A percentile compares a stretch with the other conserved stretches of the same genome.
These are phyloP conservation scores for Nycticryphes semicollaris DNA, from an alignment of 2,113 vertebrate genomes.

Conservation along the genomic window DNA sequence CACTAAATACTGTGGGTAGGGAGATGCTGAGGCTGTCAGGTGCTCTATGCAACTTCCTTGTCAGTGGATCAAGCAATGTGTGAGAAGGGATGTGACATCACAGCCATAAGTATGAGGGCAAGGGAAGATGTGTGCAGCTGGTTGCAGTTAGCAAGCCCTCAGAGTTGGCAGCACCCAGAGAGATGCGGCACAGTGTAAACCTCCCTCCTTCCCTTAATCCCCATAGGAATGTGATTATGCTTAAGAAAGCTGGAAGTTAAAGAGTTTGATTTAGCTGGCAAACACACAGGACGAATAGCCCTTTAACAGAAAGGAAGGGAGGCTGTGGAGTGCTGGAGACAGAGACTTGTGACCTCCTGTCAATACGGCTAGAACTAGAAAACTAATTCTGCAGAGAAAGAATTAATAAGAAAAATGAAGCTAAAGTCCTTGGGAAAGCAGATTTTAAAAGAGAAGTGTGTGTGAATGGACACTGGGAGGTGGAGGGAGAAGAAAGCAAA, in stretches of 20 bases:
- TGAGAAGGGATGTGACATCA: not conserved
- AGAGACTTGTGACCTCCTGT: not conserved
- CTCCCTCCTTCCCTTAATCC: not conserved
- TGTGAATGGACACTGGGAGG: not conserved
- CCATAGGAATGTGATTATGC: not conserved
- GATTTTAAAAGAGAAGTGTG: not conserved
- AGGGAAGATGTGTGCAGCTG: not conserved
- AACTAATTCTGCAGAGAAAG: not conserved
- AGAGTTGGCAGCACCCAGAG: not conserved
- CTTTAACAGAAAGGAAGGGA: not conserved
- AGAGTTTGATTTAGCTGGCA: not conserved
- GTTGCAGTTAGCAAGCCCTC: not conserved
- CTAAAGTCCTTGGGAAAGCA: not conserved
- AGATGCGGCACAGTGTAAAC: not conserved
- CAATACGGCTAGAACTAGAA: not conserved
- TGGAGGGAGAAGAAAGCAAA: fast-evolving
- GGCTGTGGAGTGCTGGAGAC: not conserved
- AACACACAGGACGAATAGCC: not conserved
- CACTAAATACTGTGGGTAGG: not conserved
- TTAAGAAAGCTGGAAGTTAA: not conserved
- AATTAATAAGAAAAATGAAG: not conserved
- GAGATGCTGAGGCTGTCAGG: not conserved
- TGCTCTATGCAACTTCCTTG: fast-evolving
- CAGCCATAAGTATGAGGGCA: not conserved
- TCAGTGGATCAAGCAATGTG: not conserved